These are phyloP conservation scores for Nasonovia ribisnigri DNA, from an alignment of 2,888 invertebrate genomes.

Conservation along the genomic window DNA sequence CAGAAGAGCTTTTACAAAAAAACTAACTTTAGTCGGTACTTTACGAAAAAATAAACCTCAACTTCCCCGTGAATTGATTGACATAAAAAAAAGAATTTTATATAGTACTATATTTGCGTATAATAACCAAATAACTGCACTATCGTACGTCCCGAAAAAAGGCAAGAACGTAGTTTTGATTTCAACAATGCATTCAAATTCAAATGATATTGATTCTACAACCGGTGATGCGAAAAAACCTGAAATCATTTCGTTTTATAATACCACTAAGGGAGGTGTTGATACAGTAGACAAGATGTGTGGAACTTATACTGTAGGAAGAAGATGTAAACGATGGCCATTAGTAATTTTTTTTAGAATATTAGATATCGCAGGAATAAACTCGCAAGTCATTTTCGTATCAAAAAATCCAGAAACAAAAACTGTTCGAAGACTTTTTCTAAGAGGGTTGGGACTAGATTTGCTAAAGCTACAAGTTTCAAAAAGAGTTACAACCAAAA, in stretches of 20 bases:
- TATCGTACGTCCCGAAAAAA: slow-evolving; percentile 68
- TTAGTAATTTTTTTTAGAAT: too few relatives aligned
- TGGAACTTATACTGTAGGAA: slow-evolving; percentile 66
- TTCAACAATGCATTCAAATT: slow-evolving; percentile 68
- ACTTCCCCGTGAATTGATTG: slow-evolving; percentile 68
- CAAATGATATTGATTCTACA: slow-evolving; percentile 66
- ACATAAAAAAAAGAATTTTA: slow-evolving; percentile 65
- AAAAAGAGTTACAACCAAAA: slow-evolving; percentile 14
- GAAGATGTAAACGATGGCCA: too few relatives aligned
- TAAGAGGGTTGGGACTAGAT: slow-evolving; percentile 5
- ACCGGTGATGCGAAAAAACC: slow-evolving; percentile 67
- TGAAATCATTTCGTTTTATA: slow-evolving; percentile 66
- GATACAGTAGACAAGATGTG: slow-evolving; percentile 67
- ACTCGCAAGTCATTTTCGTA: slow-evolving; percentile 16
- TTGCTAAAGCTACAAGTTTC: neutral
- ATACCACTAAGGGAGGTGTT: slow-evolving; percentile 27
- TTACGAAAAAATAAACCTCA: slow-evolving; percentile 67
- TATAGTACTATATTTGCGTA: slow-evolving; percentile 68
- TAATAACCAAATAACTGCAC: slow-evolving; percentile 68
- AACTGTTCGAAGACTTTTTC: slow-evolving; percentile 18
- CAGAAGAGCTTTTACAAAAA: slow-evolving; percentile 66
- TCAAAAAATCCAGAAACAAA: slow-evolving; percentile 9
- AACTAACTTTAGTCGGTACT: slow-evolving; percentile 66
- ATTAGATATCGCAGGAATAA: neutral
- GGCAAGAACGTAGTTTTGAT: slow-evolving; percentile 68